Evolutionary conservation across 30 jellyfish, hydroid and myxozoan genomes (phyloP), one percentile per base, ranked within the genome.

Genomic region (Chironex yamaguchii): DNA sequence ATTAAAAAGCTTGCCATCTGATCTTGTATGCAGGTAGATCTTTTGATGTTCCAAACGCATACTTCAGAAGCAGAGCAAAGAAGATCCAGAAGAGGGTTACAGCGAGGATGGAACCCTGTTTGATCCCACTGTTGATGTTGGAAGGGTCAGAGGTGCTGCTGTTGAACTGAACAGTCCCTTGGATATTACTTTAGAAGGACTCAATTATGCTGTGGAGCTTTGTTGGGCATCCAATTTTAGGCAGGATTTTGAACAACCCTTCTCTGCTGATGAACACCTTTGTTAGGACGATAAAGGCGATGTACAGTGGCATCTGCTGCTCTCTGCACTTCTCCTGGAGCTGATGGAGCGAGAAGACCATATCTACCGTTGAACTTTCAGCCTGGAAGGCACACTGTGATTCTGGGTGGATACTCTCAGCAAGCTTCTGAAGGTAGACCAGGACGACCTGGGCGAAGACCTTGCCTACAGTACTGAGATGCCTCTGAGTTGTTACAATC

Each of bases 291-390:
- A 68, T 64, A 25, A 68, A 3, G 25, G 24, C 20, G 2, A 29
- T n/a, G 4, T 1, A 68, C 1, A 34, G 82, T 28, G 26, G 3
- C 22, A 22, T 29, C 35, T 30, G n/a, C 64, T 68, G 82, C 76
- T 68, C 62, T 23, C 82, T 17, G 27, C 82, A 68, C 82, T 68
- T 68, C 64, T 68, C 82, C 25, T 30, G 82, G 29, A 68, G 82
- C 62, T 29, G 82, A 13, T 64, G 29, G 65, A 34, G 65, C 52
- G 35, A 62, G 62, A 68, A 68, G 76, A 68, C 65, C 82, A 23
- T 26, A 64, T 68, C 82, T 30, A 27, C 35, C 2, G 76, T 3
- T 62, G 26, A 9, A 13, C 82, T 30, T 34, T 29, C 34, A 1
- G 62, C 64, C 25, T 64, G 29, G 76, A 28, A 68, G 76, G 25